Base-by-base conservation (phyloP, 1,140 invertebrate genomes). In the Papilio aristodemus region DNA sequence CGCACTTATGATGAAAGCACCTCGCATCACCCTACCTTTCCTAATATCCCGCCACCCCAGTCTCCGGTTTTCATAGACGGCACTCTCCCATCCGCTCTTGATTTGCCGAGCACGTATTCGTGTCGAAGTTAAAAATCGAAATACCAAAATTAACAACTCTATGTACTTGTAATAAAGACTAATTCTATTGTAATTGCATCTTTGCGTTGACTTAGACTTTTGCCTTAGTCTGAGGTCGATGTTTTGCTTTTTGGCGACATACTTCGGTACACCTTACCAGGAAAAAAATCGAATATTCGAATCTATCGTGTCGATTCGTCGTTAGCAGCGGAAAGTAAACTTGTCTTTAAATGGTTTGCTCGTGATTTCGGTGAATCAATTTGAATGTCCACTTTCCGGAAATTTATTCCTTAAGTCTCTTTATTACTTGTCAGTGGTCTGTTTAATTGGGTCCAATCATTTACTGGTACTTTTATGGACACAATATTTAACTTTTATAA, bases 1-100 rank as follows among this genome's bases (percentile, higher is more conserved):
- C 78, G 78, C 78, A 80, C 84, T 90, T 86, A 80, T 81, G 84
- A 87, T 88, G 85, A 90, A 84, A 86, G 79, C 80, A 82, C 82
- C 83, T 80, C 80, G 72, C 78, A 74, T 75, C 78, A 84, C 86
- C 83, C 84, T 77, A 82, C 77, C 76, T 83, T 76, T 72, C 73
- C 76, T 79, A 80, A 83, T 81, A 84, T 86, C 85, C 81, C 85
- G 80, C 84, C 85, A 77, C 86, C 85, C 88, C 79, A 74, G 74
- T 80, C 85, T 85, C 83, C 83, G 89, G 88, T 91, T 89, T 90
- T 91, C 89, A 89, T 91, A 87, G 77, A 82, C 76, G 85, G 78
- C 78, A 72, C 80, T 77, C 81, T 85, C 76, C 84, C 85, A 87
- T 87, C 85, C 82, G 79, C 79, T 86, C 85, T 89, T 88, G 87